Base-by-base conservation (phyloP, 2,888 invertebrate genomes). In the Apeira syringaria region DNA sequence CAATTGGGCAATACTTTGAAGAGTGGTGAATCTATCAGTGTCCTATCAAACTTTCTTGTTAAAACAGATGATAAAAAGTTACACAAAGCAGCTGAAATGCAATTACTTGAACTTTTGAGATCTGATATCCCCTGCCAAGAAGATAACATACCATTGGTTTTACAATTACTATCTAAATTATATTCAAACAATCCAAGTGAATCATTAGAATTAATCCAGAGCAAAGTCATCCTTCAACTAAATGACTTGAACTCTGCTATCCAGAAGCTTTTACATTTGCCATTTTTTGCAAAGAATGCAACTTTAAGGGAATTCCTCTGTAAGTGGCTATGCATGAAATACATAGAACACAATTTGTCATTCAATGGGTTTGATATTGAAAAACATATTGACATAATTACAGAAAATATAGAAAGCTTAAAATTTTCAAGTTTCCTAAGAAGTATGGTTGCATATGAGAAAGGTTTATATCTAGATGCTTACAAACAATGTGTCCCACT, bases 351-450 rank as follows among this genome's bases (percentile, higher is more conserved):
- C 22, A 68, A n/a, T n/a, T n/a, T 73, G 55, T 71, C 79, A 43
- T 82, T 87, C 47, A 53, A 52, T 41, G 56, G 60, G 33, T 65
- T 87, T 33, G 71, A 82, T 18, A 87, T 94, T 51, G 83, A 90
- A 39, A 61, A 74, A 25, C 90, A 92, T 68, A 82, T 90, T 34
- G 80, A 91, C 29, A 72, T 74, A 46, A 80, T 95, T 2, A 74
- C 92, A 35, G 68, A 84, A 34, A 71, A 93, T 3, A 91, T 94
- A 59, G 71, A 90, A 50, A 88, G 91, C 48, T 94, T 94, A 0
- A 90, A 91, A 57, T 88, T 92, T 63, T 94, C 91, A 1, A 72
- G 91, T 17, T 80, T 95, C 27, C 90, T 94, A 1, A 91, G 91
- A 75, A 92, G 92, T 20, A 91, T 94, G 46, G 68, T 91, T 38